Percentiles rank a stretch among this genome's conserved stretches.
Conservation (phyloP, 2,888 invertebrate genomes). For the Nycteola revayana region DNA sequence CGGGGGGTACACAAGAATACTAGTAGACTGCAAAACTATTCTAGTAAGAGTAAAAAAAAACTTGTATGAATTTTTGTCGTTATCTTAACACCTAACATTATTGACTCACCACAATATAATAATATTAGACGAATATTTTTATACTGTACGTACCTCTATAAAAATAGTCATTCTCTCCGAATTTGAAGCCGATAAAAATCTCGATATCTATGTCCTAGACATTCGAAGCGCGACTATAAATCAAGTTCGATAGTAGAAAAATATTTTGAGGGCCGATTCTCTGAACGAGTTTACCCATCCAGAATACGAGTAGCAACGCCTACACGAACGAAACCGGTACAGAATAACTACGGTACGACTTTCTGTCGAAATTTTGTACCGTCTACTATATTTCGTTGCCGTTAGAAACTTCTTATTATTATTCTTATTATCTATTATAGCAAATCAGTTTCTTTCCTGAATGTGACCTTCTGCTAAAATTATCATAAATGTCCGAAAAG, state of each 20-base stretch:
- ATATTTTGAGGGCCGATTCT: slow-evolving; percentile 23
- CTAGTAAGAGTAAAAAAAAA: too few species aligned
- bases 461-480: too few species aligned
- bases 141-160: slow-evolving; percentile 2
- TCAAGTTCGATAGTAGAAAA: slow-evolving; percentile 37
- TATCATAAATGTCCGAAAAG: too few species aligned
- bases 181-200: slow-evolving; percentile 28
- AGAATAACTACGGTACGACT: slow-evolving; percentile 32
- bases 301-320: slow-evolving; percentile 29
- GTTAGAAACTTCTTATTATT: too few species aligned
- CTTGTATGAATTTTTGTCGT: too few species aligned
- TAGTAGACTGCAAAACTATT: too few species aligned
- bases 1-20: too few species aligned
- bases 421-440: too few species aligned
- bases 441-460: too few species aligned
- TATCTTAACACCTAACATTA: too few species aligned
- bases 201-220: slow-evolving; percentile 21
- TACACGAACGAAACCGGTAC: slow-evolving; percentile 46
- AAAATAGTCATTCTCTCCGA: slow-evolving; percentile 21
- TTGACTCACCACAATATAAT: neutral
- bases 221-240: slow-evolving; percentile 24
- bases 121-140: too few species aligned
- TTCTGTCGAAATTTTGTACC: slow-evolving; percentile 56
- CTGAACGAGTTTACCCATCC: slow-evolving; percentile 26
- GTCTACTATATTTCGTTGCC: too few species aligned